These are phyloP conservation scores for Heliothis peltigera DNA, from an alignment of 2,888 invertebrate genomes.

Conservation along the genomic window DNA sequence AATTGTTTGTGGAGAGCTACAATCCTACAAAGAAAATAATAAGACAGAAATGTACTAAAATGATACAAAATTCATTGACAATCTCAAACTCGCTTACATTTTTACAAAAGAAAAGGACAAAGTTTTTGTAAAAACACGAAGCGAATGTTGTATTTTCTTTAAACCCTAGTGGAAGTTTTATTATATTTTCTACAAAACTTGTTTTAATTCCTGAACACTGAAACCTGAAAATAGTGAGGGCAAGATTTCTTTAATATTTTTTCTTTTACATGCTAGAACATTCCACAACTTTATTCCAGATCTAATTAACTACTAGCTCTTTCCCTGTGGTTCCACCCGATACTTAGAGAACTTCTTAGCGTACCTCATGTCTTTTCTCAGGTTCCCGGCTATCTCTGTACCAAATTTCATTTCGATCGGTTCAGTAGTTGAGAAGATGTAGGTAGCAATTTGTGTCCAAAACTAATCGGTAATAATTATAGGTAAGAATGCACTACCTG, in stretches of 20 bases:
- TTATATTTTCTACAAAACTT: constrained; percentile 31
- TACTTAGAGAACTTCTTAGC: no score
- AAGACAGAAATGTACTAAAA: not conserved
- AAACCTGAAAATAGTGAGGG: constrained; percentile 20
- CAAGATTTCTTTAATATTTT: constrained; percentile 33
- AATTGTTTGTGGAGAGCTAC: not conserved
- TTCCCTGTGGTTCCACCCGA: no score
- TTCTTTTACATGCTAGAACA: constrained; percentile 10
- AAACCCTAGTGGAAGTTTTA: constrained; percentile 19
- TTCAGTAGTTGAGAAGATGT: no score
- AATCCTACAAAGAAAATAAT: not conserved
- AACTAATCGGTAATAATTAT: no score
- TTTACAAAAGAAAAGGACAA: not conserved
- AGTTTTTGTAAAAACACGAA: constrained; percentile 2
- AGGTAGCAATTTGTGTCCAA: no score
- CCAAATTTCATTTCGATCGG: no score
- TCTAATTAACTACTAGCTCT: no score
- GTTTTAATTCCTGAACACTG: constrained; percentile 21
- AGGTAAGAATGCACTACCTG: no score
- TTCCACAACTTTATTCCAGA: not conserved
- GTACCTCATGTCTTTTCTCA: no score
- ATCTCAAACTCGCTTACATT: not conserved
- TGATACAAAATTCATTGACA: not conserved
- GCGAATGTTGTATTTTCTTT: constrained; percentile 1
- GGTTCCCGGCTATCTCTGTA: no score